Evolutionary conservation across 2,797 vertebrate genomes (phyloP), one percentile per base, ranked within the genome.

Genomic region (Semotilus atromaculatus): DNA sequence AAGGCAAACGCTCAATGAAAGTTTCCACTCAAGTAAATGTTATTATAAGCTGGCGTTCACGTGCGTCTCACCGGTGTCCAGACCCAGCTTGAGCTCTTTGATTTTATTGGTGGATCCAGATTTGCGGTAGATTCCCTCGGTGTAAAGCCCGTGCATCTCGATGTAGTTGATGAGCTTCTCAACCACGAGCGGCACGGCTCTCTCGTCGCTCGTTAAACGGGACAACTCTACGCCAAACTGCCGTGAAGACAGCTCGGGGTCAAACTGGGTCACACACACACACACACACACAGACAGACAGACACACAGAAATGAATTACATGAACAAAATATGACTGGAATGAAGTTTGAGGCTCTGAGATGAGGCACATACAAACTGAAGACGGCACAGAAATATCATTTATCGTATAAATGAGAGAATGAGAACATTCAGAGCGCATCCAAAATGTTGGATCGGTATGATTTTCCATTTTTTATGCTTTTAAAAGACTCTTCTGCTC

Each of bases 141-240:
- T 99, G 94, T 99, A 99, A 29, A 99, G 94, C 84, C 98, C 98
- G 0, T 99, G 98, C 97, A 99, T 99, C 93, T 99, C 98, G 0
- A 99, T 99, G 92, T 99, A 99, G 93, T 97, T 99, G 92, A 98
- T 99, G 10, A 99, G 97, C 87, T 99, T 99, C 93, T 99, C 98
- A 84, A 98, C 97, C 45, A 99, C 96, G 88, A 97, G 90, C 0
- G 98, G 98, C 90, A 99, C 97, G 0, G 97, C 95, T 80, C 97
- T 92, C 90, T 99, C 98, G 51, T 99, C 98, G 0, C 92, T 99
- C 70, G 97, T 99, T 90, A 99, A 94, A 62, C 97, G 97, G 16
- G 97, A 97, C 78, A 99, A 93, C 82, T 99, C 98, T 77, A 99
- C 97, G 0, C 97, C 97, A 0, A 99, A 99, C 84, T 99, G 98